Evolutionary conservation across 92 coral and sea anemone species (phyloP).

Genomic region (Montipora capitata): DNA sequence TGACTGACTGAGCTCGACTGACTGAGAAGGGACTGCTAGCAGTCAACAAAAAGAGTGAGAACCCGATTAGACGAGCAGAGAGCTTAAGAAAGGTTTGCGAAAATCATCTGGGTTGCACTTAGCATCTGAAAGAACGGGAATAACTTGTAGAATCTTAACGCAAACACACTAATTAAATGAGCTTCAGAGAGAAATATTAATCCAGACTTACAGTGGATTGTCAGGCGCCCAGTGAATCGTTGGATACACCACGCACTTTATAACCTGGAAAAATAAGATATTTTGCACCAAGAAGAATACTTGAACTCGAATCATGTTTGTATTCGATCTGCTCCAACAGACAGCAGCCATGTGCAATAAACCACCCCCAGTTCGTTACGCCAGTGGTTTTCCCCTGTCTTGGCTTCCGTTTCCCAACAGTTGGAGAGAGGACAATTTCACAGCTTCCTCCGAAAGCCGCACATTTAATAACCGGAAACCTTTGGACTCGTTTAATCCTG

Average conservation of each 20-base stretch:
- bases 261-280: constrained; percentile 56
- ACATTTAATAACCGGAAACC: constrained; percentile 40
- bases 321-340: neutral
- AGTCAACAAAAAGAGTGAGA: constrained; percentile 11
- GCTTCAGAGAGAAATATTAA: neutral
- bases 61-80: neutral
- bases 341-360: constrained; percentile 39
- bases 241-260: constrained; percentile 74
- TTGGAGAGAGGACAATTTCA: constrained; percentile 47
- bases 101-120: neutral
- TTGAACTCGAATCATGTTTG: constrained; percentile 1
- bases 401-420: constrained; percentile 50
- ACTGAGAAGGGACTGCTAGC: no score
- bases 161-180: constrained; percentile 22
- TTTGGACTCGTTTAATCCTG: constrained; percentile 42
- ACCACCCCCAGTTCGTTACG: neutral
- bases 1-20: no score
- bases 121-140: neutral
- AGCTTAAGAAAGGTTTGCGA: neutral
- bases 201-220: constrained; percentile 86
- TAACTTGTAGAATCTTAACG: constrained; percentile 19
- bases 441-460: constrained; percentile 42
- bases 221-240: constrained; percentile 88
- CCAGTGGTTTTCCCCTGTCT: constrained; percentile 35
- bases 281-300: constrained; percentile 27